Evolutionary conservation across 2,797 vertebrate species (phyloP), one percentile per base, ranked within the genome.

Genomic region (Poeciliopsis turneri): DNA sequence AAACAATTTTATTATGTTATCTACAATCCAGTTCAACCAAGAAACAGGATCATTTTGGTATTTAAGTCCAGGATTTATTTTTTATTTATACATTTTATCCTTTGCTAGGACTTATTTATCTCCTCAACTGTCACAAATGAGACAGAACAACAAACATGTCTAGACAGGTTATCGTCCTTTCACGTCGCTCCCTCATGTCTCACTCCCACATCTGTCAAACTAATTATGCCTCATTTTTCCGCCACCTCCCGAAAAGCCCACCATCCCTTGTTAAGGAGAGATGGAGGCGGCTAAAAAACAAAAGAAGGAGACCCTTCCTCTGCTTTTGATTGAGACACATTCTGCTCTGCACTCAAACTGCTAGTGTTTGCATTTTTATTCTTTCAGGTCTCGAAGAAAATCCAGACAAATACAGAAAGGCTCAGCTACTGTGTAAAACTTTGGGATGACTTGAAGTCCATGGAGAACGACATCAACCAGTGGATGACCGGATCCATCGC

Each of bases 361-460:
- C 74, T 77, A 33, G 8, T 89, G 6, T 83, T 4, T 84, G 5
- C 73, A 78, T 53, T 75, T 84, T 33, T 57, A 53, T 53, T 53
- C 61, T 68, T 78, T 64, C 88, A 99, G 98, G 89, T 96, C 0
- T 96, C 96, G 20, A 97, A 98, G 89, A 97, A 92, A 89, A 95
- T 97, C 71, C 98, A 98, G 75, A 96, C 96, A 41, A 97, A 96
- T 88, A 94, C 96, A 0, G 96, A 97, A 70, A 94, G 89, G 53
- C 93, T 99, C 53, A 93, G 95, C 12, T 77, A 93, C 47, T 96
- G 95, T 23, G 10, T 97, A 16, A 91, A 95, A 9, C 92, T 98
- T 0, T 99, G 98, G 98, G 96, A 97, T 16, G 97, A 99, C 74
- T 94, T 99, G 9, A 95, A 96, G 83, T 88, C 93, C 68, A 93